Conservation (phyloP, 30 jellyfish, hydroid and myxozoan genomes). For the Cassiopea xamachana region DNA sequence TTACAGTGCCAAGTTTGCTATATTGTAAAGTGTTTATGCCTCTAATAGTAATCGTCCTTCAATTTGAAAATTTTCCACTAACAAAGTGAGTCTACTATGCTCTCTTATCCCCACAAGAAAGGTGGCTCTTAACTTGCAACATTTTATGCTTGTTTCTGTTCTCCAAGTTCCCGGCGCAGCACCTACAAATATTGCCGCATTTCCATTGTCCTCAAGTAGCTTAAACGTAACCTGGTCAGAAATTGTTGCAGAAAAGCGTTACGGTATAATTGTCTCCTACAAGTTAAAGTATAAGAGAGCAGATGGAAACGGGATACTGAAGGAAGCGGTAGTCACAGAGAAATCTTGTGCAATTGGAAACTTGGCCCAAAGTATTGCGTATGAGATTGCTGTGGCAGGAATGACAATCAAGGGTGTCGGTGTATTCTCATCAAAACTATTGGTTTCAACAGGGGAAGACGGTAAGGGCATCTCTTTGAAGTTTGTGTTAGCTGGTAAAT, state of each 20-base stretch:
- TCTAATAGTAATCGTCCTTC: too few relatives aligned
- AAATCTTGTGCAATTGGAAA: not conserved
- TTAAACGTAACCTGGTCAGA: slow-evolving; percentile 39
- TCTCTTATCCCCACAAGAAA: too few relatives aligned
- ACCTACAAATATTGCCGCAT: slow-evolving; percentile 20
- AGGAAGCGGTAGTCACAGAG: not conserved
- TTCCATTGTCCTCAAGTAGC: slow-evolving; percentile 12
- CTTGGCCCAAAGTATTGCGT: slow-evolving; percentile 28
- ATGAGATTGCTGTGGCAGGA: slow-evolving; percentile 46
- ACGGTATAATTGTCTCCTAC: slow-evolving; percentile 33
- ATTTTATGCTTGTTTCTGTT: not conserved
- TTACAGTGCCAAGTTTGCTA: too few relatives aligned
- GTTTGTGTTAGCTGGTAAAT: not conserved
- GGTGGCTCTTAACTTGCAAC: too few relatives aligned
- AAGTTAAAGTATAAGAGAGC: slow-evolving; percentile 22
- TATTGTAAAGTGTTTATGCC: too few relatives aligned
- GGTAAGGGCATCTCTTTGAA: not conserved
- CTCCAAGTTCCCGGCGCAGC: slow-evolving; percentile 34
- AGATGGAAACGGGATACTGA: slow-evolving; percentile 13
- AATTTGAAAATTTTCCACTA: too few relatives aligned
- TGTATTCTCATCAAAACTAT: not conserved
- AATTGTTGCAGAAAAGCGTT: slow-evolving; percentile 2
- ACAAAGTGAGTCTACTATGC: too few relatives aligned
- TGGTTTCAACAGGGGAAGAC: slow-evolving; percentile 2
- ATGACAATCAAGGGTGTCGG: slow-evolving; percentile 57